Conservation (phyloP, 2,113 vertebrate genomes). For the Mormyrus lacerda region DNA sequence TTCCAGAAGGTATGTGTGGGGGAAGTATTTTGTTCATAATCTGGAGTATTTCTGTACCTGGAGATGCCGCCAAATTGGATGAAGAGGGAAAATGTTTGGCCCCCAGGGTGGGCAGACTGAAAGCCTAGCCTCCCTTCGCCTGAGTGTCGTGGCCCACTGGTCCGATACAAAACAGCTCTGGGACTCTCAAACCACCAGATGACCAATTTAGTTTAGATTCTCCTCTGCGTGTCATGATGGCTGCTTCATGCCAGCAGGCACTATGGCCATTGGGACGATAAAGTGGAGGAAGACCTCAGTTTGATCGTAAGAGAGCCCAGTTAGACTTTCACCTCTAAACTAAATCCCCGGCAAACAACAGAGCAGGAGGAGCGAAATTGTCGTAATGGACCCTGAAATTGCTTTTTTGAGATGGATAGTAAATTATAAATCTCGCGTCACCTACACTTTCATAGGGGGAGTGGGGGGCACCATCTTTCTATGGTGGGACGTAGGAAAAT, state of each 20-base stretch:
- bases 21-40: neutral
- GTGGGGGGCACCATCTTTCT: neutral
- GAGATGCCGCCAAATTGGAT: neutral
- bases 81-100: neutral
- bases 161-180: neutral
- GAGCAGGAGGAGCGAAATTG: neutral
- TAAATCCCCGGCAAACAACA: neutral
- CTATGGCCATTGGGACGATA: neutral
- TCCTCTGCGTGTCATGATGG: neutral
- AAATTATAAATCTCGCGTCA: neutral
- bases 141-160: neutral
- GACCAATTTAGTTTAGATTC: neutral
- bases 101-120: neutral
- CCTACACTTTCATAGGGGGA: neutral
- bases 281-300: neutral
- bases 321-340: neutral
- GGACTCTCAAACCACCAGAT: neutral
- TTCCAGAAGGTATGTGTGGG: neutral
- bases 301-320: neutral
- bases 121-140: neutral
- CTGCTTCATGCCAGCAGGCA: neutral
- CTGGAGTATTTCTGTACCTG: neutral
- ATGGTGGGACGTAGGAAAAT: neutral
- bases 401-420: neutral
- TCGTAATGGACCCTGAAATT: slow-evolving; percentile 11